These are phyloP conservation scores for Lepidonotus clava DNA, from an alignment of 2,888 invertebrate genomes.

Conservation along the genomic window DNA sequence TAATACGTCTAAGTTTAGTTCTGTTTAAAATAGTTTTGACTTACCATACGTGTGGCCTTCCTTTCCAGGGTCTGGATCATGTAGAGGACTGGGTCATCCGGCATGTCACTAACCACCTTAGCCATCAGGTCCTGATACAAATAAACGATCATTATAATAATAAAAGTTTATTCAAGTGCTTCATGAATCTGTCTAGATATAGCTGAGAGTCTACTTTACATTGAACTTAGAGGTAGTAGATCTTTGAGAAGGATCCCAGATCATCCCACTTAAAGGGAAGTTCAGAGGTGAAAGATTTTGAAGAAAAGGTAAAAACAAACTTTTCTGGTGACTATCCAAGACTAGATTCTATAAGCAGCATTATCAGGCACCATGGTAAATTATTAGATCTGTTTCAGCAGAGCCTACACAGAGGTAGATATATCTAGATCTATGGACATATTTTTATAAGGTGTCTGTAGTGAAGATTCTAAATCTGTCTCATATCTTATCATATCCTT, in stretches of 20 bases:
- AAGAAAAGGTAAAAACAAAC: neutral
- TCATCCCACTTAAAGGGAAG: too few species aligned
- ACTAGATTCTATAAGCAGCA: too few species aligned
- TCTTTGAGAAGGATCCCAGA: too few species aligned
- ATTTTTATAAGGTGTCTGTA: too few species aligned
- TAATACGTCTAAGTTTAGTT: too few species aligned
- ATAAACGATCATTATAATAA: neutral
- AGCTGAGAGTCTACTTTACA: neutral
- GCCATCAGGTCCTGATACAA: conserved; percentile 74
- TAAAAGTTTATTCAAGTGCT: neutral
- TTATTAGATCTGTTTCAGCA: too few species aligned
- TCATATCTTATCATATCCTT: too few species aligned
- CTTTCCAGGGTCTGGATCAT: conserved; percentile 72
- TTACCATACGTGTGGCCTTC: conserved; percentile 68
- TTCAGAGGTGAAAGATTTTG: neutral
- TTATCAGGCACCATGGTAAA: too few species aligned
- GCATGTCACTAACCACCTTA: conserved; percentile 73
- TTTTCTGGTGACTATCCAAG: neutral
- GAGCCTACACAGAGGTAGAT: too few species aligned
- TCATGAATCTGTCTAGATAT: neutral
- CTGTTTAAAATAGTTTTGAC: too few species aligned
- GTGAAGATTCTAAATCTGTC: too few species aligned
- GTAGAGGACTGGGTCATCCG: conserved; percentile 74
- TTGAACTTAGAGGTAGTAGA: neutral
- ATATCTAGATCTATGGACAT: too few species aligned